Evolutionary conservation across 2,797 vertebrate species (phyloP), one percentile per base, ranked within the genome.

Genomic region (Pelobates cultripes): DNA sequence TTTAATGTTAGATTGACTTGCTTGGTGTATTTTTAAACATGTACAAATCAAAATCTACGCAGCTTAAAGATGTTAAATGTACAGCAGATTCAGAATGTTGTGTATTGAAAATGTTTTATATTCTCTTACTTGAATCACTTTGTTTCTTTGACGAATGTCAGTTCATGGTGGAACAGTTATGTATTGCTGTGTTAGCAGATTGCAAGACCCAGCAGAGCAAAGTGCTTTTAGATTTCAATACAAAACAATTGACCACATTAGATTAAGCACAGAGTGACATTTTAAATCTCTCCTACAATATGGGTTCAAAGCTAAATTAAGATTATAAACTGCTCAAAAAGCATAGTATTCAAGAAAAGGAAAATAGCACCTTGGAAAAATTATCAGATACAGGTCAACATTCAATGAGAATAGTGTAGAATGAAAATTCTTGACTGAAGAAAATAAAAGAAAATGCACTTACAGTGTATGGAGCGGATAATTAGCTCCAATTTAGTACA

Each of bases 61-160:
- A 93, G 91, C 91, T 93, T 92, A 93, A 94, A 93, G 92, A 93
- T 93, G 92, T 94, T 93, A 92, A 91, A 94, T 94, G 93, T 94
- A 94, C 92, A 93, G 92, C 91, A 40, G 89, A 91, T 93, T 93
- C 92, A 89, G 91, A 88, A 88, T 90, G 92, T 94, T 91, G 92
- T 92, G 91, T 88, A 93, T 94, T 91, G 92, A 92, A 92, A 94
- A 87, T 91, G 90, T 93, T 92, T 86, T 89, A 86, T 93, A 93
- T 93, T 94, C 92, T 91, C 91, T 90, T 87, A 88, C 91, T 92
- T 91, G 89, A 91, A 92, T 92, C 90, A 92, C 92, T 93, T 92
- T 93, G 89, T 91, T 91, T 93, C 87, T 91, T 88, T 92, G 91
- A 92, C 92, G 90, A 94, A 94, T 93, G 92, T 90, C 89, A 92